Evolutionary conservation across 2,113 vertebrate genomes (phyloP), one percentile per base, ranked within the genome.

Genomic region (Hippopotamus amphibius): DNA sequence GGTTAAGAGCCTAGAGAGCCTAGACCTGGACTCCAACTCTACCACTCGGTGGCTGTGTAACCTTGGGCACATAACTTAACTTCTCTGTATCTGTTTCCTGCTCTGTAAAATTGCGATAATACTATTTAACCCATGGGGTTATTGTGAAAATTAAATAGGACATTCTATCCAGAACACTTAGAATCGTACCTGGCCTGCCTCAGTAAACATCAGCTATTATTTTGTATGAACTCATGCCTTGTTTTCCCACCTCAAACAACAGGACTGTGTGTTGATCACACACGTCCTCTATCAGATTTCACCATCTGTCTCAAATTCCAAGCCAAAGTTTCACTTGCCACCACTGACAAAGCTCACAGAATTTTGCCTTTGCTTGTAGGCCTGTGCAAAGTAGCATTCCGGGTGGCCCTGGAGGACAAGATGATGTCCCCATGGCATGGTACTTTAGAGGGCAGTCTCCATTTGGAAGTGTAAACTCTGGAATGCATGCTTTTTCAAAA

Each of bases 291-390:
- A 88, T 91, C n/a, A 89, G 33, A 91, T 77, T 65, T 68, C 71
- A 90, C 48, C 53, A 80, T 88, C 80, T 92, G 46, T 66, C 76
- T 95, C 26, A 43, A 87, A 88, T 83, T 65, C 46, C 24, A 90
- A 81, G 50, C 30, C 55, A 26, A 92, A 7, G 4, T 50, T 79
- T 53, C 26, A 53, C 68, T 88, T 46, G 53, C 68, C 48, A 41
- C 66, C 41, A 43, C 1, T 50, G 80, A 63, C 48, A 84, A 74
- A 19, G 22, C 17, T 90, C 41, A 6, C 7, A 24, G 77, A 65
- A 43, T 30, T 76, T 76, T 41, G 41, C 13, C 41, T 82, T 59
- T 53, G 53, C 55, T 85, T 26, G 2, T 7, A 37, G 74, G 14
- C 22, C 57, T 65, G 43, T 43, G 50, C n/a, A 63, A 9, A 86